These are phyloP conservation scores for Agrotis ipsilon DNA, from an alignment of 2,888 invertebrate genomes.

Conservation along the genomic window DNA sequence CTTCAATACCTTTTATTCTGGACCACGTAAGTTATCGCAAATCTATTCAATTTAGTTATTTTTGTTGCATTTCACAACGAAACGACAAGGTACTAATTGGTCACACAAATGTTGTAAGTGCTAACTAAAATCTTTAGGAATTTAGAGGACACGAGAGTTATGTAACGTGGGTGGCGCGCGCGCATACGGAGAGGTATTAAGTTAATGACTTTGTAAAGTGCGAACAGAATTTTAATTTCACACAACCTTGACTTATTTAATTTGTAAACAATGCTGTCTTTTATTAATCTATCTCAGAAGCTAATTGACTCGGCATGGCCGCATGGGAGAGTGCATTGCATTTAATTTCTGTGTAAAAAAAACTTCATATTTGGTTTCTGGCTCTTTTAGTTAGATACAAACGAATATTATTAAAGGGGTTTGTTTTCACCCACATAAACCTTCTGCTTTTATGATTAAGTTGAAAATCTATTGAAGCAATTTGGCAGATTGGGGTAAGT, in stretches of 20 bases:
- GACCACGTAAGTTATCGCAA: conserved; percentile 3
- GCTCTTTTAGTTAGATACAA: not conserved
- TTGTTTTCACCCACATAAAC: too few relatives aligned
- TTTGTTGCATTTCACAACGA: conserved; percentile 52
- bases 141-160: conserved; percentile 71
- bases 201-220: conserved; percentile 31
- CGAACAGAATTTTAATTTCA: conserved; percentile 48
- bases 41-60: conserved; percentile 30
- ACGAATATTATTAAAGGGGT: too few relatives aligned
- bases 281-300: conserved; percentile 27
- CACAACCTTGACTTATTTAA: conserved; percentile 54
- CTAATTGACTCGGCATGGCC: conserved; percentile 18
- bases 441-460: too few relatives aligned
- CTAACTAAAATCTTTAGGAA: conserved; percentile 67
- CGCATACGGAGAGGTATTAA: conserved; percentile 46
- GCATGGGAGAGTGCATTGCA: not conserved
- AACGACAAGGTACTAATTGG: conserved; percentile 62
- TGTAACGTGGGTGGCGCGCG: conserved; percentile 65
- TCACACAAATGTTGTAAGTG: conserved; percentile 68
- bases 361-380: not conserved
- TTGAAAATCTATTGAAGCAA: too few relatives aligned
- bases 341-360: not conserved
- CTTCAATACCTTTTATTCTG: conserved; percentile 14
- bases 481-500: too few relatives aligned
- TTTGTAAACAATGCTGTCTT: conserved; percentile 47